These are phyloP conservation scores for Raja brachyura DNA, from an alignment of 2,113 vertebrate genomes.

Conservation along the genomic window DNA sequence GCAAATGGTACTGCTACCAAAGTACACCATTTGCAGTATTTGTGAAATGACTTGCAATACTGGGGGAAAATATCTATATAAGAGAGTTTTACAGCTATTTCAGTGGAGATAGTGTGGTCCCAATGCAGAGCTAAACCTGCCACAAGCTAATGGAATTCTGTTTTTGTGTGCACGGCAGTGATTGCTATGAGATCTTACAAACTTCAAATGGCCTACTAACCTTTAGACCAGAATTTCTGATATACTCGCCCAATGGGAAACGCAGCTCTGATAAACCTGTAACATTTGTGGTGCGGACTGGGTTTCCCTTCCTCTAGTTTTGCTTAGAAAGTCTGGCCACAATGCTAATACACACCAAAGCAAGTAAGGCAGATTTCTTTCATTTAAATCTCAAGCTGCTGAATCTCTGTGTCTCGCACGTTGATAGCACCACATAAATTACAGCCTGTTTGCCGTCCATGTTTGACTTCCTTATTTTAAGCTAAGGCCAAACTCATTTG, in stretches of 20 bases:
- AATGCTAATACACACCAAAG: background rate
- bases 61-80: background rate
- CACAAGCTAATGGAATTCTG: background rate
- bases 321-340: background rate
- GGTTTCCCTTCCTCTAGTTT: background rate
- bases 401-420: background rate
- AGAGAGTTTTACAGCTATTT: background rate
- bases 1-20: background rate
- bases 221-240: background rate
- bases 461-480: background rate
- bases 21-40: too few relatives aligned
- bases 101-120: background rate
- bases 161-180: background rate
- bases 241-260: background rate
- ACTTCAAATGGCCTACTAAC: background rate
- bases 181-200: background rate
- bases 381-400: background rate
- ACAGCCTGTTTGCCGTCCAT: background rate
- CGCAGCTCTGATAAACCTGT: background rate
- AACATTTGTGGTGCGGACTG: background rate
- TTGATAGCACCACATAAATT: background rate
- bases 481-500: background rate
- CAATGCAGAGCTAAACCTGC: background rate
- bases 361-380: background rate
- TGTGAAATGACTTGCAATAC: background rate